These are phyloP conservation scores for Rhizomys pruinosus DNA, from an alignment of 2,113 vertebrate genomes.

Conservation along the genomic window DNA sequence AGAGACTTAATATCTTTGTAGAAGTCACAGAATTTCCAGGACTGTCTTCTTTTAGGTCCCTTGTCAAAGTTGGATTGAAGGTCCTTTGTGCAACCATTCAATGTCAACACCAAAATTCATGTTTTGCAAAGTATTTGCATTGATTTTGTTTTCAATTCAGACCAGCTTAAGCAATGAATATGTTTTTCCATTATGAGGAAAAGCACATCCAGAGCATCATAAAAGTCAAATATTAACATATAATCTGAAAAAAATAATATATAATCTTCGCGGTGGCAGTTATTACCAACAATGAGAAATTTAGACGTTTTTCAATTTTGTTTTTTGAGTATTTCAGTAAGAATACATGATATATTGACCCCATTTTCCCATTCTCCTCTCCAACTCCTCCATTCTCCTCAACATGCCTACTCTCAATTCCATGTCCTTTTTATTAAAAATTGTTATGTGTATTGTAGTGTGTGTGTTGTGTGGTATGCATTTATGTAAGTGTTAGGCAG, in stretches of 20 bases:
- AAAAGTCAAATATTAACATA: accelerated
- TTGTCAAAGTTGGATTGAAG: background rate
- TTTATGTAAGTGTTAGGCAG: too few relatives aligned
- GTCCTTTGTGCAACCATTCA: background rate
- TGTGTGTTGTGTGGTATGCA: too few relatives aligned
- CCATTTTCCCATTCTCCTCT: too few relatives aligned
- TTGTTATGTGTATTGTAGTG: too few relatives aligned
- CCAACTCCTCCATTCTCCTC: too few relatives aligned
- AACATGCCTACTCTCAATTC: too few relatives aligned
- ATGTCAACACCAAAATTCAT: background rate
- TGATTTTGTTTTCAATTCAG: slow-evolving; percentile 46
- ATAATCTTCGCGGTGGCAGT: background rate
- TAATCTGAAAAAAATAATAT: too few relatives aligned
- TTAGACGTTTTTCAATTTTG: background rate
- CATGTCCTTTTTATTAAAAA: too few relatives aligned
- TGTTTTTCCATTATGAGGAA: background rate
- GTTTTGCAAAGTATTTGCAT: background rate
- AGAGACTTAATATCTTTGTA: too few relatives aligned
- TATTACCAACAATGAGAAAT: background rate
- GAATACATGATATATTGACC: too few relatives aligned
- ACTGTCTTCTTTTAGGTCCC: background rate
- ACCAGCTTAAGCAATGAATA: background rate
- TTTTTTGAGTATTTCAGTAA: too few relatives aligned
- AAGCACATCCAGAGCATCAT: background rate
- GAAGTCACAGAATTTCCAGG: background rate